Evolutionary conservation across 1,140 invertebrate species (phyloP).

Genomic region (Drosophila pachea): DNA sequence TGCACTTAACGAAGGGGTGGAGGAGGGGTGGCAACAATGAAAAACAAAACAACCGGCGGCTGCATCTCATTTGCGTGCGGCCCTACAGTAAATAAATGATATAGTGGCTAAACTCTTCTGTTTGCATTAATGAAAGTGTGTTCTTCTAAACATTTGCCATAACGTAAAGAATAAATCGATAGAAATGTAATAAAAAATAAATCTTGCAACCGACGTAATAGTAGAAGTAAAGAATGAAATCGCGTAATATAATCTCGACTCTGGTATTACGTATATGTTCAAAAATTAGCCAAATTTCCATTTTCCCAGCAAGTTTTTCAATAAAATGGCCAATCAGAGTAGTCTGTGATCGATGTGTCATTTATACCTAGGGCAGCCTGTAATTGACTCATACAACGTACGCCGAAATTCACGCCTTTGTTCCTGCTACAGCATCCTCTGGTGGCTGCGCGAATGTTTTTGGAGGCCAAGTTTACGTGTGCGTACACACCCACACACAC

Average conservation of each 20-base stretch:
- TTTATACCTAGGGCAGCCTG: background rate
- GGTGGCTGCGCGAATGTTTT: conserved; percentile 22
- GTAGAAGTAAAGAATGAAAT: background rate
- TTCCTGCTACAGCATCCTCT: conserved; percentile 5
- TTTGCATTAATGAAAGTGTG: background rate
- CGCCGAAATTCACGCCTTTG: conserved; percentile 7
- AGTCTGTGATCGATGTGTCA: background rate
- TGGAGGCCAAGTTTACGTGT: conserved; percentile 72
- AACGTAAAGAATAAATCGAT: background rate
- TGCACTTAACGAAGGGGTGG: background rate
- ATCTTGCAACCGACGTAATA: no score
- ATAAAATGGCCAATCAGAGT: no score
- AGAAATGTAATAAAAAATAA: no score
- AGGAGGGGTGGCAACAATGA: background rate
- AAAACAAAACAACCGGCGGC: conserved; percentile 15
- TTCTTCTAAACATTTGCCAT: background rate
- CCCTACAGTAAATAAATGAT: conserved; percentile 13
- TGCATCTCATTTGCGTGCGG: conserved; percentile 7
- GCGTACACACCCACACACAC: conserved; percentile 26
- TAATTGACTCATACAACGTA: background rate
- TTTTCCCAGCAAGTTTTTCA: no score
- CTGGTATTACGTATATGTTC: no score
- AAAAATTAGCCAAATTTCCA: no score
- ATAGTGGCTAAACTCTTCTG: background rate
- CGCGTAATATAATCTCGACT: no score